Base-by-base conservation (phyloP, 2,797 vertebrate species). In the Rallus crepitans region DNA sequence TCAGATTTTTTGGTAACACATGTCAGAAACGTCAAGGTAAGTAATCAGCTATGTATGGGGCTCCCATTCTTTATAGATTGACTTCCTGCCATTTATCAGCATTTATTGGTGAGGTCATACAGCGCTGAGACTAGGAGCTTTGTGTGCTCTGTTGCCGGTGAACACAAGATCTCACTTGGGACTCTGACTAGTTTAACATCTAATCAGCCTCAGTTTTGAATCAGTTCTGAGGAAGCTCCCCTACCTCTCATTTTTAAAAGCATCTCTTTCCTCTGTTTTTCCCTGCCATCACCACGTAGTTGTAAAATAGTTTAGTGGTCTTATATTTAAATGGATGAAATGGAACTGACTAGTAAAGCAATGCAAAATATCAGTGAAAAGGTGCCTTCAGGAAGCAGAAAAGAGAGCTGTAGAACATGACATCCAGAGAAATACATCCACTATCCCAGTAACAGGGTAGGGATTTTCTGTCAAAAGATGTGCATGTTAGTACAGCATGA, bases 21-120 rank as follows among this genome's bases (percentile, higher is more conserved):
- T 45, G 50, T 95, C 87, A 97, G 94, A 95, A 94, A 89, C 88
- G 69, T 70, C 28, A 90, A 97, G 98, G 98, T 98, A 98, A 88
- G 98, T 97, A 93, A 80, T 28, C 63, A 84, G 42, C 60, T 4
- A 1, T 33, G 7, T 47, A 9, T 42, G 72, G 35, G 25, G 12
- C 69, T 88, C 35, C 20, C n/a, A 19, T 50, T 93, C 37, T 61
- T 83, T 13, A 7, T 30, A 61, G 30, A 53, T 82, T 87, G 47
- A 31, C 56, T 80, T 87, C 40, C 71, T 87, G 45, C 12, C 23
- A 21, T 82, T 81, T 82, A n/a, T 56, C n/a, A 63, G 6, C 55
- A 42, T 69, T 79, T 94, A 53, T 63, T 30, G 56, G 35, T 50
- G 50, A 69, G 60, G 30, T 87, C 56, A 10, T 47, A 39, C 35